These are phyloP conservation scores for Cecidostiba fungosa DNA, from an alignment of 2,888 invertebrate genomes.

Conservation along the genomic window DNA sequence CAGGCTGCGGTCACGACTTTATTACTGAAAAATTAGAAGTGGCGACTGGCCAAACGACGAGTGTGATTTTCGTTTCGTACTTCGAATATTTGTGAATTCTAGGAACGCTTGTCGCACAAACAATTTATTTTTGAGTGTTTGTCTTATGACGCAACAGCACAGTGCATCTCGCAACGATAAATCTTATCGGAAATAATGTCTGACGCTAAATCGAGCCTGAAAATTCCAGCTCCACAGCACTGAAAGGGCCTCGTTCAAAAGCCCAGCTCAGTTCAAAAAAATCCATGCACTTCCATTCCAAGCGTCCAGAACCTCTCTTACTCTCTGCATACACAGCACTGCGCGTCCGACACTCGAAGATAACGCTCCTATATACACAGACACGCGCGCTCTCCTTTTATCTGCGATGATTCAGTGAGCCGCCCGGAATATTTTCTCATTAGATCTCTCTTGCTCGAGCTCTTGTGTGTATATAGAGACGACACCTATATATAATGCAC, in stretches of 20 bases:
- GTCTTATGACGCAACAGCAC: not conserved
- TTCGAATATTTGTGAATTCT: not conserved
- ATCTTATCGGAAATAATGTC: not conserved
- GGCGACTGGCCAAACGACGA: slow-evolving; percentile 55
- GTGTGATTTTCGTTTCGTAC: not conserved
- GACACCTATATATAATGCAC: not conserved
- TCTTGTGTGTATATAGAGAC: not conserved
- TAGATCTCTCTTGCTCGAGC: slow-evolving; percentile 9
- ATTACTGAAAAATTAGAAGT: slow-evolving; percentile 67
- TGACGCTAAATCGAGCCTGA: slow-evolving; percentile 1
- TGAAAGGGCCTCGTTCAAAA: slow-evolving; percentile 18
- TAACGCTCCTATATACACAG: slow-evolving; percentile 10
- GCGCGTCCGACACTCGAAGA: not conserved
- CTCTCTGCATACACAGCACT: not conserved
- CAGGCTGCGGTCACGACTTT: slow-evolving; percentile 65
- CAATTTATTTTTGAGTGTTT: not conserved
- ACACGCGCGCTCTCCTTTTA: slow-evolving; percentile 35
- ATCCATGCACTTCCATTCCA: not conserved
- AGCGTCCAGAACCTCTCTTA: not conserved
- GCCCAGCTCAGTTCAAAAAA: not conserved
- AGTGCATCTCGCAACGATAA: not conserved
- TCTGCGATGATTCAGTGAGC: slow-evolving; percentile 51
- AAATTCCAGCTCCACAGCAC: not conserved
- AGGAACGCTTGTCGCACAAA: not conserved
- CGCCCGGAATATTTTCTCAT: slow-evolving; percentile 50